phyloP scores from a whole-genome alignment of 92 coral and sea anemone species.

The Zoanthus sociatus region DNA sequence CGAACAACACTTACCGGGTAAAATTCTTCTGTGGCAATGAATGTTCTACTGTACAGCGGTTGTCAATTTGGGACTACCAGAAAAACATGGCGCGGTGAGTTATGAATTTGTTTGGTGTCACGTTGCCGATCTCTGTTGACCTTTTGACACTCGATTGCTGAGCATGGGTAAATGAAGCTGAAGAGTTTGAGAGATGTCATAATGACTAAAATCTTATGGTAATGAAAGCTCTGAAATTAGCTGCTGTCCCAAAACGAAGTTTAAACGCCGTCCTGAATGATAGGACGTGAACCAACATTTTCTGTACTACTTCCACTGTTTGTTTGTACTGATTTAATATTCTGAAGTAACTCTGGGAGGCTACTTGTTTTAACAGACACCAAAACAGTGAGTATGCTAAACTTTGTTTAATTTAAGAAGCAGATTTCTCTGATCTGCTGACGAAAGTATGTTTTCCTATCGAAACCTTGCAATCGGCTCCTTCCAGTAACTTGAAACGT shows the following conservation, averaged over 20 bases:
- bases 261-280: neutral
- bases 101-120: slow-evolving; percentile 23
- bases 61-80: neutral
- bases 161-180: slow-evolving; percentile 34
- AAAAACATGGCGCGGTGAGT: neutral
- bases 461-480: too few relatives aligned
- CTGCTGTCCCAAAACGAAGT: slow-evolving; percentile 1
- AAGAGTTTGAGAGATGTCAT: slow-evolving; percentile 27
- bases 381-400: slow-evolving; percentile 36
- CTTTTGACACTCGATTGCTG: slow-evolving; percentile 42
- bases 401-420: neutral
- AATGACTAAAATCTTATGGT: slow-evolving; percentile 10
- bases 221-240: slow-evolving; percentile 23
- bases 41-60: slow-evolving; percentile 24
- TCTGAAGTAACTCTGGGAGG: slow-evolving; percentile 1
- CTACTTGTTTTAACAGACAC: neutral
- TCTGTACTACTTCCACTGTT: neutral
- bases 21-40: neutral
- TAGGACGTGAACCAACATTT: neutral
- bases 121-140: slow-evolving; percentile 32
- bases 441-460: neutral
- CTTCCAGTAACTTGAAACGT: neutral
- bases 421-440: slow-evolving; percentile 5
- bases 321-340: neutral
- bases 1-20: neutral